These are phyloP conservation scores for Rhineura floridana DNA, from an alignment of 2,113 vertebrate species.

Conservation along the genomic window DNA sequence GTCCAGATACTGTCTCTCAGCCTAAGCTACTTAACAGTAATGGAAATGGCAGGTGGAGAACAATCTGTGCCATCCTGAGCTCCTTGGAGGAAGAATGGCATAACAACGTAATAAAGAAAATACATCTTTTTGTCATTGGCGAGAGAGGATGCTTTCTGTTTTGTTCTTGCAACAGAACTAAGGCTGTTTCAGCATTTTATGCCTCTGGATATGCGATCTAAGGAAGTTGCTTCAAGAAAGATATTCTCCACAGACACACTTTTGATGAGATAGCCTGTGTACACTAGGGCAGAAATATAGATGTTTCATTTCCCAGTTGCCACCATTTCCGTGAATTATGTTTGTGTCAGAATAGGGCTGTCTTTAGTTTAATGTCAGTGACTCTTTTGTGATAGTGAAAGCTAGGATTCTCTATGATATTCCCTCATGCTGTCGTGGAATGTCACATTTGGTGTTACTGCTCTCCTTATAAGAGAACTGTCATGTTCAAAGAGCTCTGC, in stretches of 20 bases:
- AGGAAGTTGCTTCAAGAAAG: constrained; percentile 41
- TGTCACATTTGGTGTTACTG: constrained; percentile 34
- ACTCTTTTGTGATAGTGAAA: constrained; percentile 17
- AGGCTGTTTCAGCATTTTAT: constrained; percentile 4
- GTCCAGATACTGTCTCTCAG: not conserved
- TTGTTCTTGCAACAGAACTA: constrained; percentile 16
- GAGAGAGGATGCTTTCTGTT: fast-evolving
- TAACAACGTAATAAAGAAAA: constrained; percentile 5
- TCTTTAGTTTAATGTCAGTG: not conserved
- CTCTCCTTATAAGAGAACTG: not conserved
- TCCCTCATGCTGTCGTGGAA: not conserved
- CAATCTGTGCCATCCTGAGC: not conserved
- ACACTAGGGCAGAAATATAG: not conserved
- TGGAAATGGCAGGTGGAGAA: not conserved
- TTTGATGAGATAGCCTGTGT: not conserved
- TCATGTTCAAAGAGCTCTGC: constrained; percentile 9
- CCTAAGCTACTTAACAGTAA: not conserved
- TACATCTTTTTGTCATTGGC: constrained; percentile 19
- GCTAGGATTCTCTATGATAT: constrained; percentile 29
- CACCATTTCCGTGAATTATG: constrained; percentile 27
- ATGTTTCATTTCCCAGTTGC: constrained; percentile 26
- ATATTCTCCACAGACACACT: not conserved
- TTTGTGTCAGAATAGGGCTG: constrained; percentile 33
- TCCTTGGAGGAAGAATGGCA: not conserved
- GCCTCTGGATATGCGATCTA: constrained; percentile 32